Evolutionary conservation across 2,797 vertebrate genomes (phyloP).

Genomic region (Poecilia velifera): DNA sequence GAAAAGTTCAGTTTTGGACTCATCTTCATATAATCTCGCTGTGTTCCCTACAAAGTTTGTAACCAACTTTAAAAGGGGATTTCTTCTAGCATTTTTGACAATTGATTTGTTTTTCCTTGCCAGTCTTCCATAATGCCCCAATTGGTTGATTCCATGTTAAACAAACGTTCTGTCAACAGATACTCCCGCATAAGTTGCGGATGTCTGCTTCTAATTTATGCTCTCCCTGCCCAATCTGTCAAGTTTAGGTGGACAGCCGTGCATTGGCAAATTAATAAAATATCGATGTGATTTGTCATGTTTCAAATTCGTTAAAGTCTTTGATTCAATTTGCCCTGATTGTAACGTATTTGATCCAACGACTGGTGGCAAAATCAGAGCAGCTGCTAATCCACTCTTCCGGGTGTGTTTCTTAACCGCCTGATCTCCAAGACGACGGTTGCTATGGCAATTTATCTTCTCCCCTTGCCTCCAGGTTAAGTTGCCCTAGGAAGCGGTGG

Average conservation of each 20-base stretch:
- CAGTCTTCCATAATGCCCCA: background rate
- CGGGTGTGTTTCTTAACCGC: slow-evolving; percentile 43
- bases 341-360: background rate
- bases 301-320: background rate
- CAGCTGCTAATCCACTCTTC: slow-evolving; percentile 27
- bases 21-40: background rate
- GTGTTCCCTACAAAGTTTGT: background rate
- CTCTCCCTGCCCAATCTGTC: background rate
- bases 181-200: background rate
- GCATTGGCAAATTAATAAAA: background rate
- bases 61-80: background rate
- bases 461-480: slow-evolving; percentile 28
- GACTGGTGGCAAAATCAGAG: slow-evolving; percentile 16
- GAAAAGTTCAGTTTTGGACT: background rate
- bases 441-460: slow-evolving; percentile 42
- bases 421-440: slow-evolving; percentile 51
- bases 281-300: background rate
- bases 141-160: background rate
- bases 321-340: slow-evolving; percentile 1
- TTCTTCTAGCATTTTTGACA: background rate
- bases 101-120: background rate
- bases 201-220: background rate
- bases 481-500: slow-evolving; percentile 16
- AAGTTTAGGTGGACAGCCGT: too few species aligned
- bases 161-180: background rate